phyloP scores from a whole-genome alignment of 2,888 invertebrate species.

The Acanthosepion esculentum region DNA sequence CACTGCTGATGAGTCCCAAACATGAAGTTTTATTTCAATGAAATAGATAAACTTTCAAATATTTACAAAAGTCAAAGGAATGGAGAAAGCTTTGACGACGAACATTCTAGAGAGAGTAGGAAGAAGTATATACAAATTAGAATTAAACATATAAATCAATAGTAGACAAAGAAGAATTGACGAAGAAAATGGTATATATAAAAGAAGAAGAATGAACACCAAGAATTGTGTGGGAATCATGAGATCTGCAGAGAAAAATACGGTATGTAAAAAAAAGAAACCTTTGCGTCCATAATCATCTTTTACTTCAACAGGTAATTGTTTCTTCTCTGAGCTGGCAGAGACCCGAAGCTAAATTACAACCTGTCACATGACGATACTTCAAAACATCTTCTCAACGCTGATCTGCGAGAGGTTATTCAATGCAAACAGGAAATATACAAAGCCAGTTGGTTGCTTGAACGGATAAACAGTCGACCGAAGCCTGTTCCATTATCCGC shows the following conservation, averaged over 20 bases:
- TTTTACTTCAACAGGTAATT: neutral
- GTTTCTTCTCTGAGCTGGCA: neutral
- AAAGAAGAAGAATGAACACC: neutral
- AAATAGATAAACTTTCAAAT: too few species aligned
- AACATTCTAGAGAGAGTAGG: too few species aligned
- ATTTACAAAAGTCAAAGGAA: too few species aligned
- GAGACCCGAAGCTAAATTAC: neutral
- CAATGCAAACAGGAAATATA: constrained; percentile 1
- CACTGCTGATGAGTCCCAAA: too few species aligned
- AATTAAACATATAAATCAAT: too few species aligned
- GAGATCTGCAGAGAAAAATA: neutral
- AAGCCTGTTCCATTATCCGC: neutral
- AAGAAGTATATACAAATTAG: too few species aligned
- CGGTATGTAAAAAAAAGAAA: neutral
- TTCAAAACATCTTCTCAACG: neutral
- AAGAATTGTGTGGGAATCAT: neutral
- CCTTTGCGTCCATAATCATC: neutral
- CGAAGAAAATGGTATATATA: too few species aligned
- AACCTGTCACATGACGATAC: neutral
- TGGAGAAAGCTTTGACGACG: too few species aligned
- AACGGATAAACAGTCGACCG: neutral
- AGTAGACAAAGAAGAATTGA: too few species aligned
- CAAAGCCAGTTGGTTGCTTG: neutral
- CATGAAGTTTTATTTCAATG: too few species aligned
- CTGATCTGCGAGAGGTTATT: neutral